Conservation (phyloP, 2,888 invertebrate species). For the Papilio protenor region DNA sequence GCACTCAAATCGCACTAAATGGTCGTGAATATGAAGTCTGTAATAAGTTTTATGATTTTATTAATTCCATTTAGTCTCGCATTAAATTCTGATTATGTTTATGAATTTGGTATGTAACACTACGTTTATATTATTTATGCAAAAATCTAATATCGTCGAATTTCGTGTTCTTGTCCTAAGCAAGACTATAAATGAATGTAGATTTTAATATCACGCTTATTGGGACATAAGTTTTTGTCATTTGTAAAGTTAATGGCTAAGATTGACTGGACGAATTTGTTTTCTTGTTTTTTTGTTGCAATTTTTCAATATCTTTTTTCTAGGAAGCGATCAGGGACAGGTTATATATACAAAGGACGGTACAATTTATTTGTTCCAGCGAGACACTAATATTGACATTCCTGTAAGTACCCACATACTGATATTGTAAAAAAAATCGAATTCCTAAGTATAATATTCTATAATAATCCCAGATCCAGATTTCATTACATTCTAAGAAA, state of each 20-base stretch:
- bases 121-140: not conserved
- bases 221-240: no score
- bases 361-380: constrained; percentile 36
- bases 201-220: no score
- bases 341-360: constrained; percentile 44
- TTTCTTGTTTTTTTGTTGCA: not conserved
- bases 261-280: not conserved
- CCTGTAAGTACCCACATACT: constrained; percentile 41
- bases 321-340: constrained; percentile 45
- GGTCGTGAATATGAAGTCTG: constrained; percentile 29
- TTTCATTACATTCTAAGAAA: not conserved
- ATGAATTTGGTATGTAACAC: constrained; percentile 38
- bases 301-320: not conserved
- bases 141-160: not conserved
- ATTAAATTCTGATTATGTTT: constrained; percentile 36
- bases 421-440: not conserved
- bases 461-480: not conserved
- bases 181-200: no score
- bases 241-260: not conserved
- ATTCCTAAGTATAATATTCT: not conserved
- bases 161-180: no score
- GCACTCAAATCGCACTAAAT: not conserved
- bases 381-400: constrained; percentile 41
- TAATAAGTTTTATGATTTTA: constrained; percentile 23
- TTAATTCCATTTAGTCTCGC: constrained; percentile 20